A percentile compares a stretch with the other conserved stretches of the same genome.
These are phyloP conservation scores for Eupeodes luniger DNA, from an alignment of 2,888 invertebrate species.

Conservation along the genomic window DNA sequence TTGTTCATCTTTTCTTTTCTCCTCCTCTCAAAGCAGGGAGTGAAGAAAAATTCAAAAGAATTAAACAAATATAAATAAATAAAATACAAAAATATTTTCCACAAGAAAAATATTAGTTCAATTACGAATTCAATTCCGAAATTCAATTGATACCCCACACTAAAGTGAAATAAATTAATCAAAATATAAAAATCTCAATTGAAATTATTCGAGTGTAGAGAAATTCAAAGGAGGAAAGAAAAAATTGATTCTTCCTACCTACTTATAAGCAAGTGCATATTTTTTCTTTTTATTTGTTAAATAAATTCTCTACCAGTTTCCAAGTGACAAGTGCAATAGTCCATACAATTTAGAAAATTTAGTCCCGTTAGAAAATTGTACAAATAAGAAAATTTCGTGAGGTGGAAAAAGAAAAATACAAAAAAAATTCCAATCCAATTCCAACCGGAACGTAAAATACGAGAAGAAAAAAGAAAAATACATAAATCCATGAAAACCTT, in stretches of 20 bases:
- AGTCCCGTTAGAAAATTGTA: constrained; percentile 7
- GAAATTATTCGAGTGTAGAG: constrained; percentile 54
- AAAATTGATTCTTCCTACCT: constrained; percentile 28
- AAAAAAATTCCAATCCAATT: background rate
- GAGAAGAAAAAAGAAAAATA: constrained; percentile 34
- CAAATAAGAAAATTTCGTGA: constrained; percentile 27
- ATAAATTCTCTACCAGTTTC: constrained; percentile 22
- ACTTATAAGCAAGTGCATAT: constrained; percentile 25
- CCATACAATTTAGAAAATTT: constrained; percentile 9
- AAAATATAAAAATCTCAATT: background rate
- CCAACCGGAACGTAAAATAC: constrained; percentile 37
- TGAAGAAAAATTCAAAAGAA: constrained; percentile 23
- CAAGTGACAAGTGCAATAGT: constrained; percentile 67
- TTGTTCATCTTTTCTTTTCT: constrained; percentile 30
- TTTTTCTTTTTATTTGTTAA: background rate
- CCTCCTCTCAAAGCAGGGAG: constrained; percentile 41
- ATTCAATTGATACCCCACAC: background rate
- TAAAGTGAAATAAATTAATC: background rate
- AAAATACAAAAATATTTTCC: background rate
- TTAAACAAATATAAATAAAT: constrained; percentile 7
- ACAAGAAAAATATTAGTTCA: background rate
- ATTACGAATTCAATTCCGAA: background rate
- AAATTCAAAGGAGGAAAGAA: constrained; percentile 52
- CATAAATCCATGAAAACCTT: constrained; percentile 39
- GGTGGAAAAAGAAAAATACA: background rate